Evolutionary conservation across 2,888 invertebrate species (phyloP).

Genomic region (Catocala nupta): DNA sequence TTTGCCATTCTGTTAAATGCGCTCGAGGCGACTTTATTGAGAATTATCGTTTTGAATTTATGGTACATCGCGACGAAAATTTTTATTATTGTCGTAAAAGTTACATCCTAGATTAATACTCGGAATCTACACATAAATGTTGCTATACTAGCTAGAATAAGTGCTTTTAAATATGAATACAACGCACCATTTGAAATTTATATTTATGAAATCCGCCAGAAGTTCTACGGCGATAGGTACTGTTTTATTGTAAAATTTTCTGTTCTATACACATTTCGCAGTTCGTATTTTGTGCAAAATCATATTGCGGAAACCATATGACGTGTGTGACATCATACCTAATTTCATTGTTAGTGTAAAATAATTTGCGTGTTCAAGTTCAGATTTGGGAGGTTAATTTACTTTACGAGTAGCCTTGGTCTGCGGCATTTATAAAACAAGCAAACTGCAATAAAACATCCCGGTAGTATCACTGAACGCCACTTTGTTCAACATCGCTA

Average conservation of each 20-base stretch:
- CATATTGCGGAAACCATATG: conserved; percentile 37
- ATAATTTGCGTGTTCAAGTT: conserved; percentile 44
- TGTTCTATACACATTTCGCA: not conserved
- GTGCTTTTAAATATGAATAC: conserved; percentile 32
- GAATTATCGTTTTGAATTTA: conserved; percentile 45
- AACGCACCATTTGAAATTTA: conserved; percentile 27
- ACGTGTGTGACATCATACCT: conserved; percentile 34
- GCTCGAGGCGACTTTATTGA: conserved; percentile 32
- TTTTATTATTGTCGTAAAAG: conserved; percentile 46
- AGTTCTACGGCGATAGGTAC: conserved; percentile 7
- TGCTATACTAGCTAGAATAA: conserved; percentile 28
- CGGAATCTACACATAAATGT: conserved; percentile 38
- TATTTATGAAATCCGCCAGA: conserved; percentile 24
- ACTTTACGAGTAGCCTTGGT: conserved; percentile 37
- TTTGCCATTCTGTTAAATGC: conserved; percentile 61
- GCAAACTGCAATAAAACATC: conserved; percentile 48
- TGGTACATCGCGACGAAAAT: conserved; percentile 44
- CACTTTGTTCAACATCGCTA: too few species aligned
- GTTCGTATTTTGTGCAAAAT: not conserved
- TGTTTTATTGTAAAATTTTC: not conserved
- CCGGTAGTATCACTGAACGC: conserved; percentile 20
- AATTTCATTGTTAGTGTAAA: conserved; percentile 39
- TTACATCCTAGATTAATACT: conserved; percentile 44
- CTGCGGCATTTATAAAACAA: conserved; percentile 49
- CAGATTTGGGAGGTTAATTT: conserved; percentile 44